These are phyloP conservation scores for Castor canadensis DNA, from an alignment of 2,113 vertebrate genomes.

Conservation along the genomic window DNA sequence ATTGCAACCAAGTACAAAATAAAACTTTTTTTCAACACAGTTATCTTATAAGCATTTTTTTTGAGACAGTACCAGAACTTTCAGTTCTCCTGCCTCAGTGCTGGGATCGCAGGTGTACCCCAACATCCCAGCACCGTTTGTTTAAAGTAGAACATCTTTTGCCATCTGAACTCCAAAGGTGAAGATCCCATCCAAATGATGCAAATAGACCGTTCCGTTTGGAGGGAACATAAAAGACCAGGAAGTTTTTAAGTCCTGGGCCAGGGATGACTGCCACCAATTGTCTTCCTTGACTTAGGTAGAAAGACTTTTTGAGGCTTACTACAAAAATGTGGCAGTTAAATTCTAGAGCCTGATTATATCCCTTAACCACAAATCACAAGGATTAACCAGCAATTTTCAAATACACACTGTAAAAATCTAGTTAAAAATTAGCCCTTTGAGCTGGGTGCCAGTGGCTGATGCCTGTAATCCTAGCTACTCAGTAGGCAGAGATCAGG, in stretches of 20 bases:
- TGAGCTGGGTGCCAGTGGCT: too few relatives aligned
- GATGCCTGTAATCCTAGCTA: too few relatives aligned
- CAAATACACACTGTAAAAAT: constrained; percentile 12
- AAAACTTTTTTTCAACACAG: constrained; percentile 74
- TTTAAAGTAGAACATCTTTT: too few relatives aligned
- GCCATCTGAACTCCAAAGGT: constrained; percentile 11
- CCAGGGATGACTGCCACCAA: neutral
- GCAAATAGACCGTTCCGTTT: neutral
- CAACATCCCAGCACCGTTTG: too few relatives aligned
- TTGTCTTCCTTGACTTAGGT: constrained; percentile 27
- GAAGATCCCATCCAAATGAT: neutral
- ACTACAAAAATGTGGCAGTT: constrained; percentile 24
- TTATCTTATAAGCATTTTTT: constrained; percentile 67
- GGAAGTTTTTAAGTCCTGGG: constrained; percentile 31
- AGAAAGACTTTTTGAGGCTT: neutral
- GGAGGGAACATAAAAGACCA: neutral
- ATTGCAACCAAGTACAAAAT: constrained; percentile 79
- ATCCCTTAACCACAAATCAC: constrained; percentile 5
- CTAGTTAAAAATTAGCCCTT: constrained; percentile 42
- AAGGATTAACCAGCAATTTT: constrained; percentile 29
- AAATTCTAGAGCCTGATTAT: constrained; percentile 2
- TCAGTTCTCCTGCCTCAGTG: too few relatives aligned
- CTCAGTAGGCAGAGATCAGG: too few relatives aligned
- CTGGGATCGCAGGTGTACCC: too few relatives aligned
- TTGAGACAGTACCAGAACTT: too few relatives aligned